Evolutionary conservation across 2,797 vertebrate species (phyloP), one percentile per base, ranked within the genome.

Genomic region (Coendou prehensilis): DNA sequence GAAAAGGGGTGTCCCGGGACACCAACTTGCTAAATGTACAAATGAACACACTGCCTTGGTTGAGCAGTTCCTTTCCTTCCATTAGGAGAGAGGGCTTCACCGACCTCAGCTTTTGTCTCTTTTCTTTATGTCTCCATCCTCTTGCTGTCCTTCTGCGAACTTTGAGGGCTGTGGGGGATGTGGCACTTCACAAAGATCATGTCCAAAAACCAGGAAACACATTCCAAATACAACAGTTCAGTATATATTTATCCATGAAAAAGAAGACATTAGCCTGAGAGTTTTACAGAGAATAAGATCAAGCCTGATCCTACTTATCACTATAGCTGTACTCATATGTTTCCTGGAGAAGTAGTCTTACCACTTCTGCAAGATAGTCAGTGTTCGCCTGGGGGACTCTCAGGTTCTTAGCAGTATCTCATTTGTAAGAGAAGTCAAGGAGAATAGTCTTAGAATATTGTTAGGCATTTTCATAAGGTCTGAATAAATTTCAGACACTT

Each of bases 311-410:
- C 79, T 87, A 82, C 30, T 50, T 91, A 64, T 69, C 80, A 93
- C 76, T 89, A 88, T 37, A 47, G 5, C 61, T 85, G 78, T 76
- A 56, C 63, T 87, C 33, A 37, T 80, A 52, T 69, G 89, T 91
- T 88, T 93, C 89, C 87, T 79, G 64, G n/a, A 95, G 86, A 91
- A 94, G 75, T 50, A 93, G 89, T 97, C 73, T 64, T 91, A 85
- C 92, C 15, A 93, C 79, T 95, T 96, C 26, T 28, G 64, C 28
- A 86, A 87, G 71, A 80, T 69, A 76, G 9, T 82, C 67, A 82
- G 13, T 45, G 20, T 47, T 82, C 69, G 83, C 73, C 20, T 63
- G 78, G 80, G 59, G 79, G 41, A 69, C n/a, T 85, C 10, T 88
- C 23, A 90, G 23, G 20, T 91, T 89, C 76, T 88, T 54, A 92